These are phyloP conservation scores for Epirrhoe alternata DNA, from an alignment of 2,888 invertebrate species.

Conservation along the genomic window DNA sequence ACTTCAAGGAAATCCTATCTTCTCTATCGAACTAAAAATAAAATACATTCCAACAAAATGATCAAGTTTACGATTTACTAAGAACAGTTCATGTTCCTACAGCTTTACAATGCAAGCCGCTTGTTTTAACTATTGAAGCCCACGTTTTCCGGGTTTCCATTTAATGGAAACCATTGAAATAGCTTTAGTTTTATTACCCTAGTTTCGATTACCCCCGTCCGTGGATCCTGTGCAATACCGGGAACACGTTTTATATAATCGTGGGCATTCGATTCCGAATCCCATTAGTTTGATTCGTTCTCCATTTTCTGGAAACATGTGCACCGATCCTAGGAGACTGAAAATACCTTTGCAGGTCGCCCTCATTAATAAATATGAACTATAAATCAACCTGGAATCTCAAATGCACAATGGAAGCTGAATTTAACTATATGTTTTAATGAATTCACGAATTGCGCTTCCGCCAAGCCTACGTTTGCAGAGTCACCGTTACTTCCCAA, in stretches of 20 bases:
- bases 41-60: constrained; percentile 23
- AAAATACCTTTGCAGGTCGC: constrained; percentile 23
- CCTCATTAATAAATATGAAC: constrained; percentile 37
- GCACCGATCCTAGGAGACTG: constrained; percentile 18
- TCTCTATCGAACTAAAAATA: constrained; percentile 17
- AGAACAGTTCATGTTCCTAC: constrained; percentile 47
- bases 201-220: constrained; percentile 56
- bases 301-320: constrained; percentile 41
- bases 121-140: constrained; percentile 52
- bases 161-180: constrained; percentile 56
- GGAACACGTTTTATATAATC: constrained; percentile 55
- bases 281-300: constrained; percentile 43
- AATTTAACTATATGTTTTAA: constrained; percentile 41
- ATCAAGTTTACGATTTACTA: constrained; percentile 44
- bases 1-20: constrained; percentile 14
- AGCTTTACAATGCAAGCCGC: constrained; percentile 48
- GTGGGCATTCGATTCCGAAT: constrained; percentile 47
- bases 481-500: constrained; percentile 55
- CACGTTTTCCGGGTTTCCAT: constrained; percentile 57
- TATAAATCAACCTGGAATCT: constrained; percentile 20
- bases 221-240: constrained; percentile 53
- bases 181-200: constrained; percentile 61
- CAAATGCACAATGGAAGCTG: constrained; percentile 31
- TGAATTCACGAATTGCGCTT: constrained; percentile 52
- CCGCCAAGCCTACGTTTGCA: constrained; percentile 50